These are phyloP conservation scores for Camponotus floridanus DNA, from an alignment of 1,140 invertebrate species.

Conservation along the genomic window DNA sequence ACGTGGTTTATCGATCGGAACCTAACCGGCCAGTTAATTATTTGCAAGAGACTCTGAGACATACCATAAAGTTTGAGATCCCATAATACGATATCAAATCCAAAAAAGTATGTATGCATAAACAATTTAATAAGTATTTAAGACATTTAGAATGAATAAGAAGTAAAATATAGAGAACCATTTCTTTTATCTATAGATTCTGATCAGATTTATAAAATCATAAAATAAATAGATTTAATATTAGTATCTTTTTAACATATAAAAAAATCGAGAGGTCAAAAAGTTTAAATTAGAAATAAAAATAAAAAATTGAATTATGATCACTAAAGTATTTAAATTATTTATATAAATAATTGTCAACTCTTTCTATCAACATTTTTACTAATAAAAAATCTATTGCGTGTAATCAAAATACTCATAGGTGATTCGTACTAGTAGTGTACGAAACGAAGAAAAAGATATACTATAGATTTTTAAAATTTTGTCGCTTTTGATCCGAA, in stretches of 20 bases:
- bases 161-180: neutral
- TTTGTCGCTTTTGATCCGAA: conserved; percentile 7
- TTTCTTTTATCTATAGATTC: neutral
- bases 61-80: neutral
- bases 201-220: neutral
- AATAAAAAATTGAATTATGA: too few relatives aligned
- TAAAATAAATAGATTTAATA: neutral
- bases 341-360: neutral
- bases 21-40: neutral
- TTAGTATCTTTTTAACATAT: neutral
- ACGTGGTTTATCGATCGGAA: neutral
- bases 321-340: neutral
- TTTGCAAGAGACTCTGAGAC: neutral
- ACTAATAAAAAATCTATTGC: neutral
- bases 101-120: neutral
- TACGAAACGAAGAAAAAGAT: neutral
- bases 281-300: neutral
- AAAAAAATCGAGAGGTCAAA: neutral
- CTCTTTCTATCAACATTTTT: conserved; percentile 25
- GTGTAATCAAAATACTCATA: neutral
- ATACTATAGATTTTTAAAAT: conserved; percentile 11
- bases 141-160: neutral
- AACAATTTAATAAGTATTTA: neutral
- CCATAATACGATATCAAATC: neutral
- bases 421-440: neutral